Evolutionary conservation across 2,888 invertebrate species (phyloP).

Genomic region (Diloba caeruleocephala): DNA sequence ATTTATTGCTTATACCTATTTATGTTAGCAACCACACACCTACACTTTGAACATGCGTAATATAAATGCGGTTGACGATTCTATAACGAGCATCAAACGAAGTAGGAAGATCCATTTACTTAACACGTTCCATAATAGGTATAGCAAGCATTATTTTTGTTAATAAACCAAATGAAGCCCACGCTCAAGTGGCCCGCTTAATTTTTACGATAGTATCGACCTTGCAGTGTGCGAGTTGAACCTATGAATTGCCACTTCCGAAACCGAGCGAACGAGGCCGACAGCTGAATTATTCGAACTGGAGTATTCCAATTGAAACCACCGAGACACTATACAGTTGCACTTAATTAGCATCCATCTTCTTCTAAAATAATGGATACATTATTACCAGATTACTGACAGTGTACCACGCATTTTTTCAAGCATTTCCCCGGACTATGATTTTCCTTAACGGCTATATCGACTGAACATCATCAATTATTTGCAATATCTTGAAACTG

Average conservation of each 20-base stretch:
- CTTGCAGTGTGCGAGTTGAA: slow-evolving; percentile 67
- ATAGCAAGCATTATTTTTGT: slow-evolving; percentile 31
- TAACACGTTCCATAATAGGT: slow-evolving; percentile 14
- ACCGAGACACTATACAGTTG: slow-evolving; percentile 28
- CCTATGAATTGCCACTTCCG: slow-evolving; percentile 78
- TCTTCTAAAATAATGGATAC: no score
- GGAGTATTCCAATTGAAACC: slow-evolving; percentile 49
- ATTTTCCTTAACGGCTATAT: slow-evolving; percentile 22
- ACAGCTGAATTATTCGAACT: slow-evolving; percentile 56
- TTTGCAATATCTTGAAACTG: slow-evolving; percentile 21
- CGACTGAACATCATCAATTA: slow-evolving; percentile 37
- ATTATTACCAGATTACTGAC: slow-evolving; percentile 15
- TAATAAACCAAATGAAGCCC: slow-evolving; percentile 41
- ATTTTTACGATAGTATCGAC: slow-evolving; percentile 62
- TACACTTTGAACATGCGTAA: slow-evolving; percentile 6
- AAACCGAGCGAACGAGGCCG: slow-evolving; percentile 71
- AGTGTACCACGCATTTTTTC: slow-evolving; percentile 15
- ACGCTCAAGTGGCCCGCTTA: slow-evolving; percentile 36
- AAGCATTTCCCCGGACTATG: slow-evolving; percentile 31
- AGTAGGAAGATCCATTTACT: slow-evolving; percentile 27
- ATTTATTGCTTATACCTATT: slow-evolving; percentile 8
- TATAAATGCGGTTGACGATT: slow-evolving; percentile 29
- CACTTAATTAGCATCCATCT: slow-evolving; percentile 24
- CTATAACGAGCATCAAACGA: slow-evolving; percentile 16
- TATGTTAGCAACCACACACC: slow-evolving; percentile 22